Conservation (phyloP, 2,888 invertebrate species). For the Thysanoteuthis rhombus region DNA sequence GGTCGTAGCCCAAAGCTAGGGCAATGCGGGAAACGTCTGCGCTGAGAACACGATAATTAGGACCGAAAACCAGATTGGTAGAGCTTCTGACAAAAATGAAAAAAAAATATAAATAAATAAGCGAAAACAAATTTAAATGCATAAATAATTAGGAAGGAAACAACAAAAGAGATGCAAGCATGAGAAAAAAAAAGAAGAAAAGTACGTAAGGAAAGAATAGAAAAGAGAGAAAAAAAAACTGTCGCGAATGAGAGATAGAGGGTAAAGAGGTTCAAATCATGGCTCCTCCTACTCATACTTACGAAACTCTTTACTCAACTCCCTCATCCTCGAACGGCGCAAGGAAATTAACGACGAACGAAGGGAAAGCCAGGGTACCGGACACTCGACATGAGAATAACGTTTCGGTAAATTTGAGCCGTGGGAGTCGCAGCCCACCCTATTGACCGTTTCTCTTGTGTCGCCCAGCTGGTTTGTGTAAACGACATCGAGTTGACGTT, state of each 20-base stretch:
- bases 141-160: background rate
- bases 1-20: background rate
- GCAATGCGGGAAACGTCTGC: background rate
- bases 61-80: background rate
- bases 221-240: background rate
- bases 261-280: background rate
- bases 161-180: background rate
- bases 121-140: background rate
- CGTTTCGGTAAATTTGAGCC: background rate
- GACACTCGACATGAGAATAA: background rate
- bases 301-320: background rate
- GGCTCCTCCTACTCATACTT: background rate
- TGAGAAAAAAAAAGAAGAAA: background rate
- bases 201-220: background rate
- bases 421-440: background rate
- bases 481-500: background rate
- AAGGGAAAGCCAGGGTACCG: background rate
- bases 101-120: background rate
- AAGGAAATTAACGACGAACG: background rate
- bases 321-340: background rate
- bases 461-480: slow-evolving; percentile 12
- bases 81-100: background rate
- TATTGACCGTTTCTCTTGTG: background rate
- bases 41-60: background rate
- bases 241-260: background rate